A percentile compares a stretch with the other conserved stretches of the same genome.
Evolutionary conservation across 2,888 invertebrate species (phyloP).

Genomic region (Tenthredo mesomela): DNA sequence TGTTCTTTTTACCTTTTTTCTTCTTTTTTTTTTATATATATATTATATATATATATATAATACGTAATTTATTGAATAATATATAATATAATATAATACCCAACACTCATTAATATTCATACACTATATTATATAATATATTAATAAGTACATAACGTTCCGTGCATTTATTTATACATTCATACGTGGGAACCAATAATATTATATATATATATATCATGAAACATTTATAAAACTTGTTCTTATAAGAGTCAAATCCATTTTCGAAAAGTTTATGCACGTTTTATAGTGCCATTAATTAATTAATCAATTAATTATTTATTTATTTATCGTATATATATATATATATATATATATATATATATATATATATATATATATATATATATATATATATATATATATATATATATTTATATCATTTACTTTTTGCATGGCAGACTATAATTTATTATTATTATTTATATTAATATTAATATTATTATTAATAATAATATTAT

Average conservation of each 20-base stretch:
- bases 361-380: slow-evolving; percentile 3
- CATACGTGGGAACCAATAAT: slow-evolving; percentile 64
- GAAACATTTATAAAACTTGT: slow-evolving; percentile 69
- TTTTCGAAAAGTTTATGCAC: slow-evolving; percentile 57
- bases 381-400: slow-evolving; percentile 5
- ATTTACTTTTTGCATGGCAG: slow-evolving; percentile 54
- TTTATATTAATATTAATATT: background rate
- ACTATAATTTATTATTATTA: slow-evolving; percentile 25
- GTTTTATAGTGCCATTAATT: slow-evolving; percentile 51
- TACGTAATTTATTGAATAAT: slow-evolving; percentile 46
- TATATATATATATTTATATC: slow-evolving; percentile 18
- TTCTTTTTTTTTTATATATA: slow-evolving; percentile 64
- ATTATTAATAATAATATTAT: slow-evolving; percentile 10
- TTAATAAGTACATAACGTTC: slow-evolving; percentile 64
- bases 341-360: slow-evolving; percentile 5
- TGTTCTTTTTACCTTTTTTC: background rate
- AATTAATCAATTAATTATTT: slow-evolving; percentile 51
- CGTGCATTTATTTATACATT: slow-evolving; percentile 66
- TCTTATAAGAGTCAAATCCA: slow-evolving; percentile 67
- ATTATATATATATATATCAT: slow-evolving; percentile 57
- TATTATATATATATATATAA: too few species aligned
- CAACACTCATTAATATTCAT: slow-evolving; percentile 72
- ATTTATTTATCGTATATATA: slow-evolving; percentile 34
- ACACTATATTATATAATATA: slow-evolving; percentile 56
- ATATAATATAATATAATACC: slow-evolving; percentile 56